These are phyloP conservation scores for Reticulitermes speratus DNA, from an alignment of 1,140 invertebrate species.

Conservation along the genomic window DNA sequence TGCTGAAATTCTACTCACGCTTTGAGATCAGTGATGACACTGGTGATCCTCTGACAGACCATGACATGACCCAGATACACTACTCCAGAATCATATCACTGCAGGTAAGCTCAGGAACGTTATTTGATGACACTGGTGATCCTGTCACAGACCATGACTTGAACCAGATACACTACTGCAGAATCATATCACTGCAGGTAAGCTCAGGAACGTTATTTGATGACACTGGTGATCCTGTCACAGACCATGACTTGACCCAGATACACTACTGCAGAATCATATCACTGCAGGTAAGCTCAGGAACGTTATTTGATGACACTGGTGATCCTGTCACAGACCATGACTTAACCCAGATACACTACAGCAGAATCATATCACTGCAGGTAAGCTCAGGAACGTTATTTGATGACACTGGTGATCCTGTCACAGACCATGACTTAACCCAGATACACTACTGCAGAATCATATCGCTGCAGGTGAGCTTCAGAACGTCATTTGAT, in stretches of 20 bases:
- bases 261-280: background rate
- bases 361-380: background rate
- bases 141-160: too few species aligned
- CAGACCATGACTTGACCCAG: too few species aligned
- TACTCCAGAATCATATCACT: conserved; percentile 88
- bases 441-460: conserved; percentile 88
- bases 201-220: conserved; percentile 44
- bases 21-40: conserved; percentile 98
- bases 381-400: background rate
- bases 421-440: conserved; percentile 91
- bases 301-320: conserved; percentile 44
- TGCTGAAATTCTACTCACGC: conserved; percentile 93
- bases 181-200: background rate
- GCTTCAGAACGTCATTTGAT: background rate
- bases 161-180: background rate
- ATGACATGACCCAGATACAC: conserved; percentile 91
- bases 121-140: background rate
- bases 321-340: background rate
- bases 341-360: too few species aligned
- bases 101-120: conserved; percentile 60
- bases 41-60: conserved; percentile 90
- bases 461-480: conserved; percentile 85
- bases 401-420: conserved; percentile 87
- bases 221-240: background rate
- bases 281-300: background rate